Evolutionary conservation across 1,140 invertebrate species (phyloP).

Genomic region (Whitmania pigra): DNA sequence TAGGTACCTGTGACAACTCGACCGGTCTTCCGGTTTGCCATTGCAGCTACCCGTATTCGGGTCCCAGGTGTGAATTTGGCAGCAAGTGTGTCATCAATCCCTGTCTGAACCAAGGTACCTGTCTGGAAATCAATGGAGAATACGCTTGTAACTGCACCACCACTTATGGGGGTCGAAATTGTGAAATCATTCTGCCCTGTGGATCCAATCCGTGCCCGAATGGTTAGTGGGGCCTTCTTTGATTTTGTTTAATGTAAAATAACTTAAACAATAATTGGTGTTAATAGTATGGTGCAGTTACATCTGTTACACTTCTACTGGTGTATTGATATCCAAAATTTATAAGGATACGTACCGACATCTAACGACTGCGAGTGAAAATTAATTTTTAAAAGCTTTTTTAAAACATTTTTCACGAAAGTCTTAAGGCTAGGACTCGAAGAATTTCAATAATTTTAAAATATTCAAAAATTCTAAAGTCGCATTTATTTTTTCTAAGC

Average conservation of each 20-base stretch:
- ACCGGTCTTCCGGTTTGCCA: slow-evolving; percentile 48
- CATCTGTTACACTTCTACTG: too few relatives aligned
- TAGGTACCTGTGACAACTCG: background rate
- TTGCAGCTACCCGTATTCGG: slow-evolving; percentile 72
- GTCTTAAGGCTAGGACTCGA: too few relatives aligned
- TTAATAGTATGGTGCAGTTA: too few relatives aligned
- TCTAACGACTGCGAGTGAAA: too few relatives aligned
- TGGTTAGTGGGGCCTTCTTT: background rate
- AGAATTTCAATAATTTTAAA: too few relatives aligned
- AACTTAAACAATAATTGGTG: background rate
- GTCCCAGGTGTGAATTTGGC: slow-evolving; percentile 34
- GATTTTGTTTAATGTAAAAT: background rate
- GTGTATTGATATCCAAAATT: too few relatives aligned
- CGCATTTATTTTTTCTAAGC: too few relatives aligned
- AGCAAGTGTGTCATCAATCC: slow-evolving; percentile 11
- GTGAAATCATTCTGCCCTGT: slow-evolving; percentile 17
- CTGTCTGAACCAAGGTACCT: slow-evolving; percentile 21
- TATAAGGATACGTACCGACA: too few relatives aligned
- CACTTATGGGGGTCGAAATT: slow-evolving; percentile 11
- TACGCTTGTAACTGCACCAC: slow-evolving; percentile 14
- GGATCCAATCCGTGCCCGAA: slow-evolving; percentile 4
- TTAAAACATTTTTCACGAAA: too few relatives aligned
- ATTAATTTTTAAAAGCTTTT: too few relatives aligned
- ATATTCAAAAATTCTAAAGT: too few relatives aligned
- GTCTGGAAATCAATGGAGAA: slow-evolving; percentile 3